phyloP scores from a whole-genome alignment of 1,140 invertebrate genomes.

The Cherax quadricarinatus region DNA sequence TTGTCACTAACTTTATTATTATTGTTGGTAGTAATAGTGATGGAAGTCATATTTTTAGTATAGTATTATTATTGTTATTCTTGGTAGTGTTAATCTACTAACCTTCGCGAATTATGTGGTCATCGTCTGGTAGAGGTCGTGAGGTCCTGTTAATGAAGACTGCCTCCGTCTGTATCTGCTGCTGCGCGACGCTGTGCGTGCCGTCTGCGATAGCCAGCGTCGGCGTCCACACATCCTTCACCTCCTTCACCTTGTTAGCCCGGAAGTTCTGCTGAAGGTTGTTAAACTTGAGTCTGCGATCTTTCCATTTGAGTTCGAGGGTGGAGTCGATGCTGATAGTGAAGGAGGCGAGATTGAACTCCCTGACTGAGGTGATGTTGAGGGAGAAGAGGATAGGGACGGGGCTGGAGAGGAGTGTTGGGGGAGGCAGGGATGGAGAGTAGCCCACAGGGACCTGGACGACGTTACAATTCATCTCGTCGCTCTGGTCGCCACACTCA shows the following conservation, averaged over 20 bases:
- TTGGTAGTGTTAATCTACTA: not conserved
- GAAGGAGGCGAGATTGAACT: slow-evolving; percentile 52
- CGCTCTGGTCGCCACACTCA: slow-evolving; percentile 52
- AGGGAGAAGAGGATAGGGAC: slow-evolving; percentile 35
- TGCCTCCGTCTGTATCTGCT: not conserved
- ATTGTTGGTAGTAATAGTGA: not conserved
- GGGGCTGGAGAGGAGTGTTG: not conserved
- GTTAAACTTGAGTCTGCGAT: slow-evolving; percentile 26
- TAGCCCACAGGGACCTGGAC: slow-evolving; percentile 19
- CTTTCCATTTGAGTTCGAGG: slow-evolving; percentile 26
- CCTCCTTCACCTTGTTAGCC: slow-evolving; percentile 32
- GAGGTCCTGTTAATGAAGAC: slow-evolving; percentile 4
- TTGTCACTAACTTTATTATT: no score
- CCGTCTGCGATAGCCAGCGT: slow-evolving; percentile 11
- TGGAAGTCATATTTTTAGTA: not conserved
- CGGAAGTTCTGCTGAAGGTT: slow-evolving; percentile 24
- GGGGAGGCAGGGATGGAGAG: slow-evolving; percentile 36
- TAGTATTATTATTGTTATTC: no score
- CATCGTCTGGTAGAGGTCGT: slow-evolving; percentile 39
- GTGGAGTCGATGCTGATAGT: slow-evolving; percentile 26
- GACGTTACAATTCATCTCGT: slow-evolving; percentile 55
- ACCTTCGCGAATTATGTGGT: slow-evolving; percentile 51
- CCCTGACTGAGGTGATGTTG: slow-evolving; percentile 53
- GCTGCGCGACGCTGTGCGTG: slow-evolving; percentile 28
- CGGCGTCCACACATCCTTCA: slow-evolving; percentile 19